Percentiles rank a stretch among this genome's conserved stretches.
Conservation (phyloP, 2,113 vertebrate genomes). For the Salvator merianae region DNA sequence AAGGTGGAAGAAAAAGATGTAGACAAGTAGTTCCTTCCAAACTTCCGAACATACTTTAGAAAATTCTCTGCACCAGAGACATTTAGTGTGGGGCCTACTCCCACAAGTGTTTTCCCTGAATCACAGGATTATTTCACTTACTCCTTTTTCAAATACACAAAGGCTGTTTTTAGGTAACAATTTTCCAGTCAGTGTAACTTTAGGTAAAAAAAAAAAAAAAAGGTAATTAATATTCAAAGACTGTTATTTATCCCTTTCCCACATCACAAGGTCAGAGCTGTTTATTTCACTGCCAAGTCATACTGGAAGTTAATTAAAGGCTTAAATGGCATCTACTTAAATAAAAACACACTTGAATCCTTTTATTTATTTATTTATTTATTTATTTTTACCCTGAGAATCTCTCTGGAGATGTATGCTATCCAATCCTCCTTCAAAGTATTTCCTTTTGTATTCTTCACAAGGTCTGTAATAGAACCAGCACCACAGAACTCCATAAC, state of each 20-base stretch:
- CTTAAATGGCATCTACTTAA: background rate
- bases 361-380: no score
- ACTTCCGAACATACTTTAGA: conserved; percentile 54
- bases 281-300: background rate
- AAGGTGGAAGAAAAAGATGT: conserved; percentile 33
- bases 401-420: conserved; percentile 97
- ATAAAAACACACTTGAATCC: background rate
- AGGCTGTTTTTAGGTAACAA: conserved; percentile 55
- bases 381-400: conserved; percentile 84
- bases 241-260: background rate
- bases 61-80: conserved; percentile 46
- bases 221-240: conserved; percentile 36
- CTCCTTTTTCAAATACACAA: conserved; percentile 45
- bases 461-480: conserved; percentile 96
- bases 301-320: background rate
- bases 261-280: background rate
- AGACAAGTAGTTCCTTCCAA: conserved; percentile 31
- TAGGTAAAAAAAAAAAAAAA: background rate
- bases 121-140: background rate
- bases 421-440: conserved; percentile 99
- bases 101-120: conserved; percentile 3
- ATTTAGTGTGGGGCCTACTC: conserved; percentile 44
- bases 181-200: conserved; percentile 55
- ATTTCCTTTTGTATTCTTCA: conserved; percentile 99
- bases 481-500: conserved; percentile 99